Evolutionary conservation across 1,140 invertebrate species (phyloP).

Genomic region (Drosophila arizonae): DNA sequence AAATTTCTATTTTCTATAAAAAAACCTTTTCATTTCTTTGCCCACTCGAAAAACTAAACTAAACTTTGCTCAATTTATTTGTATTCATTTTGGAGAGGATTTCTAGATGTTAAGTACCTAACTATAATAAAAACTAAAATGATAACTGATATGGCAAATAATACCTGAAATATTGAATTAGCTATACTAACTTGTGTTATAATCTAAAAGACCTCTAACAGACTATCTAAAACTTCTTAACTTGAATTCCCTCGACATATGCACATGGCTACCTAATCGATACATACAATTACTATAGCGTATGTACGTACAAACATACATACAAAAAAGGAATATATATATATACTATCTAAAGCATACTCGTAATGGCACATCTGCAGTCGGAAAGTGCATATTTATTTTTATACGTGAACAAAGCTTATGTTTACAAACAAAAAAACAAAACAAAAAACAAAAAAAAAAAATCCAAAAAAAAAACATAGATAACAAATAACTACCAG

Average conservation of each 20-base stretch:
- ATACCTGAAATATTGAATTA: conserved; percentile 54
- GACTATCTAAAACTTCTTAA: conserved; percentile 49
- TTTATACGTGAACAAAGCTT: conserved; percentile 68
- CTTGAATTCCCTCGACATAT: conserved; percentile 58
- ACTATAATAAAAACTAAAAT: conserved; percentile 18
- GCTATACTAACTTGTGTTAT: conserved; percentile 35
- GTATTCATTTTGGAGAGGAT: conserved; percentile 17
- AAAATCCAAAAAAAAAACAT: not conserved
- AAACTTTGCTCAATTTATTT: conserved; percentile 62
- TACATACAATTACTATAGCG: not conserved
- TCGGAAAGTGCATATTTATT: conserved; percentile 64
- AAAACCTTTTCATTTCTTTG: not conserved
- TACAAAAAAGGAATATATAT: no score
- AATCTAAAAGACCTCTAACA: conserved; percentile 58
- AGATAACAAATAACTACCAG: conserved; percentile 20
- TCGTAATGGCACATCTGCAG: conserved; percentile 9
- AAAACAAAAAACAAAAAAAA: conserved; percentile 13
- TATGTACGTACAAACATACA: not conserved
- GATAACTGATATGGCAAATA: conserved; percentile 24
- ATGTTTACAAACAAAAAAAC: conserved; percentile 26
- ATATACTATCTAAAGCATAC: conserved; percentile 22
- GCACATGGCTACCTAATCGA: conserved; percentile 62
- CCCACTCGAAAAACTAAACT: not conserved
- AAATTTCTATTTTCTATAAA: conserved; percentile 53
- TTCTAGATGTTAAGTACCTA: conserved; percentile 76